A percentile compares a stretch with the other conserved stretches of the same genome.
Conservation (phyloP, 2,888 invertebrate genomes). For the Tupiocoris notatus region DNA sequence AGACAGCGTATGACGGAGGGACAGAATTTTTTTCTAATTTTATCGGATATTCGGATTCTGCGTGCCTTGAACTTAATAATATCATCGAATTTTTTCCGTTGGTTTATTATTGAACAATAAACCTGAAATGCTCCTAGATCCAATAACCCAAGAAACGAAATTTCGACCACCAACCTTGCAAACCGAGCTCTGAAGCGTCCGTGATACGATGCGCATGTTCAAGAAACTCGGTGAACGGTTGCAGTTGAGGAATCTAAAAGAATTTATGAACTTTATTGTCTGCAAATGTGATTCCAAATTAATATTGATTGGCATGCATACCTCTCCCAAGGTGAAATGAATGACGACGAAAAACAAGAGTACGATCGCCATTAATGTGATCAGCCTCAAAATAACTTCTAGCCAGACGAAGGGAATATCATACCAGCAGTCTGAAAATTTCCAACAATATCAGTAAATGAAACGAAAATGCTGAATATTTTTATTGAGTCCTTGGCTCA, state of each 20-base stretch:
- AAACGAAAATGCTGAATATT: too few species aligned
- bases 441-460: too few species aligned
- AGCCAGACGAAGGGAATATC: slow-evolving; percentile 15
- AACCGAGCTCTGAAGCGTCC: slow-evolving; percentile 21
- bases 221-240: slow-evolving; percentile 19
- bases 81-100: too few species aligned
- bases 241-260: not conserved
- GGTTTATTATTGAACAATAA: too few species aligned
- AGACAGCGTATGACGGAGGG: too few species aligned
- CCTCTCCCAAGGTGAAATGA: slow-evolving; percentile 23
- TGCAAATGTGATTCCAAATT: not conserved
- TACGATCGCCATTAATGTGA: slow-evolving; percentile 10
- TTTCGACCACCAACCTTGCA: not conserved
- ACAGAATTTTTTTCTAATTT: too few species aligned
- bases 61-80: too few species aligned
- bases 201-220: slow-evolving; percentile 20
- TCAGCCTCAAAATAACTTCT: slow-evolving; percentile 14
- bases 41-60: too few species aligned
- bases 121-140: too few species aligned
- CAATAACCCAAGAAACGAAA: too few species aligned
- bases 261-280: not conserved
- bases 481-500: too few species aligned
- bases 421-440: slow-evolving; percentile 35
- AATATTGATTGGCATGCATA: too few species aligned
- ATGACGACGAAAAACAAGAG: not conserved